phyloP scores from a whole-genome alignment of 2,113 vertebrate genomes.

The Synchiropus splendidus region DNA sequence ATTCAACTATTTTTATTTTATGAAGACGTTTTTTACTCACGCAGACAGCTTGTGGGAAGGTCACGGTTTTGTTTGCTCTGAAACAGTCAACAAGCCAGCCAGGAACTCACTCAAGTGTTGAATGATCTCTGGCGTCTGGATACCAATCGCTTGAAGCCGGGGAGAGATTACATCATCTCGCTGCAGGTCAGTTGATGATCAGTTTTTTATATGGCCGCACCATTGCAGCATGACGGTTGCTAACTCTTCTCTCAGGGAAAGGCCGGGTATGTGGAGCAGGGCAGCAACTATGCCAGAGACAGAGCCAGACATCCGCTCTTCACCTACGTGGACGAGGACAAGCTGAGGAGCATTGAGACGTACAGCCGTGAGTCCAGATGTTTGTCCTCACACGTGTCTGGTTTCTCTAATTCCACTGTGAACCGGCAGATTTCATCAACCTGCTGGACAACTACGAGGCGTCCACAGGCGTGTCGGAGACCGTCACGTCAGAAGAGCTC shows the following conservation, averaged over 20 bases:
- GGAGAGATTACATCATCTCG: conserved; percentile 72
- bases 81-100: conserved; percentile 52
- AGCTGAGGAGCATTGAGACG: conserved; percentile 63
- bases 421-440: conserved; percentile 71
- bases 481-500: conserved; percentile 66
- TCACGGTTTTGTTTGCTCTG: background rate
- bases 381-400: too few relatives aligned
- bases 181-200: conserved; percentile 60
- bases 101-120: conserved; percentile 71
- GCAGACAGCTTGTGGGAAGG: too few relatives aligned
- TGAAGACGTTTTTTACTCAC: too few relatives aligned
- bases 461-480: conserved; percentile 66
- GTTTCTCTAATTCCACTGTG: too few relatives aligned
- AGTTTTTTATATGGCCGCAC: background rate
- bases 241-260: conserved; percentile 51
- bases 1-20: too few relatives aligned
- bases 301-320: conserved; percentile 63
- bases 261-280: conserved; percentile 61
- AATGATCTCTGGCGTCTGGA: conserved; percentile 73
- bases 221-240: background rate
- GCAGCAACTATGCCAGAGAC: conserved; percentile 64
- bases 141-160: conserved; percentile 66
- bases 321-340: conserved; percentile 61
- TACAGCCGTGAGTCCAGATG: conserved; percentile 62
- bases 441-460: conserved; percentile 75